Evolutionary conservation across 2,797 vertebrate genomes (phyloP), one percentile per base, ranked within the genome.

Genomic region (Syngnathus rostellatus): DNA sequence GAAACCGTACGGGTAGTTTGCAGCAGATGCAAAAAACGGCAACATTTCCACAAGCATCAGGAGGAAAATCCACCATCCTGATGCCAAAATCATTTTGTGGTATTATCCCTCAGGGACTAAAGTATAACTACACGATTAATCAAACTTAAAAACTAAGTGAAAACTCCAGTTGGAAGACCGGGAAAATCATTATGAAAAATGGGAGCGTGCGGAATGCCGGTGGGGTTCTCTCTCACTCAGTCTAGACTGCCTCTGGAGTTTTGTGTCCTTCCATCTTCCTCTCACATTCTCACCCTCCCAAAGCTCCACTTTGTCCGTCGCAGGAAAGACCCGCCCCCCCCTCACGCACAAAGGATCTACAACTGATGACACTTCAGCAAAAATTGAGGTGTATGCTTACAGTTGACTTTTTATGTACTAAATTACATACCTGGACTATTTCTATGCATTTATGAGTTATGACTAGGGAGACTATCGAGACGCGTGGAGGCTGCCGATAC

Each of bases 1-100:
- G 75, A 92, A 92, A 72, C 69, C 89, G 71, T 91, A 87, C 0
- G 82, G 85, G 61, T 87, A 88, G 68, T 90, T 86, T 0, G 87
- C 72, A 1, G 86, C 78, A 1, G 78, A 74, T 12, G 81, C 79
- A 71, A 88, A 73, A 83, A 64, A 69, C 0, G 83, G 74, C 65
- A 86, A 65, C 9, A 75, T 45, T 59, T 82, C 83, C 9, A 86
- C 41, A 60, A 72, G 64, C 40, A 68, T 6, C 43, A 86, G 54
- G 63, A 77, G 65, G 23, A 88, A 68, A 78, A 81, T 63, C 69
- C 68, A 82, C 38, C 64, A 55, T 72, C 51, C 63, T 61, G 74
- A 68, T 25, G 65, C 40, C 8, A 66, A 12, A 55, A 60, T 57
- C 85, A 87, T 89, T n/a, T 64, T 41, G 65, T 12, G 31, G 31